phyloP scores from a whole-genome alignment of 2,113 vertebrate genomes.

The Ancistrus triradiatus region DNA sequence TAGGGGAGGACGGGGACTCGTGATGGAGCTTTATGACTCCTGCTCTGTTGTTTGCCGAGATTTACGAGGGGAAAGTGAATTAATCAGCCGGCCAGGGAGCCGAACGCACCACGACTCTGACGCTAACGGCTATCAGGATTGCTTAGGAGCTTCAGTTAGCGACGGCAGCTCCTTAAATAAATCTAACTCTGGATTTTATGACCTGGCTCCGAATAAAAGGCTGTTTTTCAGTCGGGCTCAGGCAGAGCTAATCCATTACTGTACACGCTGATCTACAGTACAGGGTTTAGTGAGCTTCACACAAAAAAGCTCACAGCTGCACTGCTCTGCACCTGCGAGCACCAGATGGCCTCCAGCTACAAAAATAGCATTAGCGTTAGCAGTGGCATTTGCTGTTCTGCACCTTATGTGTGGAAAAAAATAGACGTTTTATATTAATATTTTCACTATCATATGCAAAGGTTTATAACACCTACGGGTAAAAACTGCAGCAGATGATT shows the following conservation, averaged over 20 bases:
- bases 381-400: not conserved
- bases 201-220: too few relatives aligned
- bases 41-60: conserved; percentile 19
- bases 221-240: too few relatives aligned
- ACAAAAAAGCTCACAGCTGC: conserved; percentile 33
- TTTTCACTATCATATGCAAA: too few relatives aligned
- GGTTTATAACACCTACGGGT: too few relatives aligned
- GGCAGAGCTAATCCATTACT: conserved; percentile 43
- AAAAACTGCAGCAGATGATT: too few relatives aligned
- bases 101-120: conserved; percentile 15
- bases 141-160: conserved; percentile 31
- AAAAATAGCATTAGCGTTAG: not conserved
- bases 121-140: conserved; percentile 20
- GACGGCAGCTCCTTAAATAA: conserved; percentile 13
- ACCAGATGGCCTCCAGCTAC: conserved; percentile 34
- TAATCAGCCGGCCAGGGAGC: conserved; percentile 28
- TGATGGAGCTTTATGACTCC: conserved; percentile 13
- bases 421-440: too few relatives aligned
- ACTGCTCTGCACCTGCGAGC: conserved; percentile 32
- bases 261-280: conserved; percentile 31
- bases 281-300: conserved; percentile 22
- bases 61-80: conserved; percentile 24
- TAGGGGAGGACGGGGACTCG: conserved; percentile 7
- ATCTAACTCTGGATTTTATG: not conserved
- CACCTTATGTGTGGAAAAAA: too few relatives aligned